These are phyloP conservation scores for Homarus americanus DNA, from an alignment of 1,140 invertebrate genomes.

Conservation along the genomic window DNA sequence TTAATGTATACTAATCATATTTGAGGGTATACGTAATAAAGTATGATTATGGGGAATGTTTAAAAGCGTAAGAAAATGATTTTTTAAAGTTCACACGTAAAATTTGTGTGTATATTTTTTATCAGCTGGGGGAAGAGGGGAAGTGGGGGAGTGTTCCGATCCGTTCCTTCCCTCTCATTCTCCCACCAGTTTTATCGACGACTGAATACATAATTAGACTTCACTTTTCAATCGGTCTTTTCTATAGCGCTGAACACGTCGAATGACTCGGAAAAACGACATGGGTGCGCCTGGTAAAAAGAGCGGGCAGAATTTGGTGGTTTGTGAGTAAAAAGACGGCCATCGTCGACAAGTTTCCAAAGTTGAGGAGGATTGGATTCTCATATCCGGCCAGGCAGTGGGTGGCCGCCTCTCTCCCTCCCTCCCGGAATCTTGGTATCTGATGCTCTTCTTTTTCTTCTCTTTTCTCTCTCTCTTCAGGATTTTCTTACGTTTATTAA, in stretches of 20 bases:
- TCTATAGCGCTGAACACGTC: slow-evolving; percentile 16
- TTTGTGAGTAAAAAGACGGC: slow-evolving; percentile 43
- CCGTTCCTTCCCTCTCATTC: background rate
- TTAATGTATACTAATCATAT: too few species aligned
- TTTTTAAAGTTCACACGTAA: too few species aligned
- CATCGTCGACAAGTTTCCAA: slow-evolving; percentile 31
- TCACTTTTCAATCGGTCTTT: slow-evolving; percentile 56
- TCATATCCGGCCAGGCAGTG: slow-evolving; percentile 60
- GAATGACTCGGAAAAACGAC: slow-evolving; percentile 65
- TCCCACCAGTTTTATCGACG: slow-evolving; percentile 61
- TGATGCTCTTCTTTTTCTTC: background rate
- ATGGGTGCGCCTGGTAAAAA: slow-evolving; percentile 6
- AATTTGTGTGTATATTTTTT: background rate
- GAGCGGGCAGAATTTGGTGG: slow-evolving; percentile 16
- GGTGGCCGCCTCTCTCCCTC: slow-evolving; percentile 15
- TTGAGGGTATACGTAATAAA: too few species aligned
- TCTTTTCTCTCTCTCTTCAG: background rate
- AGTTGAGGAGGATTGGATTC: slow-evolving; percentile 55
- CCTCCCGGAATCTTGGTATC: background rate
- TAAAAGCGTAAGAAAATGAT: too few species aligned
- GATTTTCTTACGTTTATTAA: background rate
- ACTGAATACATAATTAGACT: slow-evolving; percentile 71
- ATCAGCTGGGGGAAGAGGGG: too few species aligned
- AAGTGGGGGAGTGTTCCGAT: background rate
- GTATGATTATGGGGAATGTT: too few species aligned